phyloP scores from a whole-genome alignment of 2,113 vertebrate genomes.

The Dissostichus mawsoni region DNA sequence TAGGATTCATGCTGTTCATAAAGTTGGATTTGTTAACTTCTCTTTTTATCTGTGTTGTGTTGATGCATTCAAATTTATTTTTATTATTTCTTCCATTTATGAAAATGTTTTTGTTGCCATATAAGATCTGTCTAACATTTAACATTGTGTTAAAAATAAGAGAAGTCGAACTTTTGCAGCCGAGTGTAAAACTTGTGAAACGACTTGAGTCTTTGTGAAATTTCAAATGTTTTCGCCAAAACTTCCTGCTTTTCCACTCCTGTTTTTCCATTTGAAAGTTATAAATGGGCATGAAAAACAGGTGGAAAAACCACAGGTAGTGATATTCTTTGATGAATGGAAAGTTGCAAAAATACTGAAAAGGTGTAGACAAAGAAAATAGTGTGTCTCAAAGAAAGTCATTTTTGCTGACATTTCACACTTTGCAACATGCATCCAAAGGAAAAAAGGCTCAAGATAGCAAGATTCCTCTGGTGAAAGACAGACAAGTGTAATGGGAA shows the following conservation, averaged over 20 bases:
- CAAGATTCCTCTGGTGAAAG: background rate
- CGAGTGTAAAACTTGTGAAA: no score
- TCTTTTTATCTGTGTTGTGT: background rate
- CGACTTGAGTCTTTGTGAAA: no score
- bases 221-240: no score
- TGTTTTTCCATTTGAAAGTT: no score
- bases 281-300: no score
- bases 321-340: no score
- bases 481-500: conserved; percentile 2
- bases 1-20: conserved; percentile 2
- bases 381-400: background rate
- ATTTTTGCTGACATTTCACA: background rate
- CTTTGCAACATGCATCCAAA: background rate
- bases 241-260: no score
- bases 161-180: background rate
- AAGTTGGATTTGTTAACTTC: background rate
- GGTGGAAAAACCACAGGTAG: background rate
- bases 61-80: background rate
- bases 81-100: no score
- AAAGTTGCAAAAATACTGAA: no score
- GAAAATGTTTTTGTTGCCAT: background rate
- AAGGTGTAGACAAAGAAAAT: no score
- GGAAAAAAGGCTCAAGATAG: background rate
- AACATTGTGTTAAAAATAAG: background rate
- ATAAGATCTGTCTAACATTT: background rate